Evolutionary conservation across 2,113 vertebrate species (phyloP).

Genomic region (Platichthys stellatus): DNA sequence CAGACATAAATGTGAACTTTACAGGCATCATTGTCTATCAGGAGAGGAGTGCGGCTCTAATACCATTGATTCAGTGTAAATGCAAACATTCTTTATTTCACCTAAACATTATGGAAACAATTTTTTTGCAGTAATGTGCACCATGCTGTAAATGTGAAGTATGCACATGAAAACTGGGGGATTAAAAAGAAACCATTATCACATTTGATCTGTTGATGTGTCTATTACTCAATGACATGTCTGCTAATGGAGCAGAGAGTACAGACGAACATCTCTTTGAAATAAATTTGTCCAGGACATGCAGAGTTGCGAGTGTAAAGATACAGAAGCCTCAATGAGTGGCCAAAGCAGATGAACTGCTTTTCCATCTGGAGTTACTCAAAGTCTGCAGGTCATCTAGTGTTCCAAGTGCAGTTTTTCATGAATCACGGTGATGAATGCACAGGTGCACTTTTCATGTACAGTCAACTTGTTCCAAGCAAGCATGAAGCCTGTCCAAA

Average conservation of each 20-base stretch:
- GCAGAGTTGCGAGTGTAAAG: not conserved
- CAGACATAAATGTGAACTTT: not conserved
- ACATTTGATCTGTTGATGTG: not conserved
- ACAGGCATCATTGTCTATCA: not conserved
- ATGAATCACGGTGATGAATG: not conserved
- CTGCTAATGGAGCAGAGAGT: not conserved
- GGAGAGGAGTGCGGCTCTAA: not conserved
- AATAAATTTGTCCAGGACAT: not conserved
- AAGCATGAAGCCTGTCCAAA: not conserved
- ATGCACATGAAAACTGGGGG: not conserved
- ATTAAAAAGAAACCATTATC: slow-evolving; percentile 1
- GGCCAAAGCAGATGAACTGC: not conserved
- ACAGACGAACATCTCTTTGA: not conserved
- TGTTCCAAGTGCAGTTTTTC: not conserved
- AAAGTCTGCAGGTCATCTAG: not conserved
- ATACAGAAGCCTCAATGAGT: not conserved
- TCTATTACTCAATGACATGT: not conserved
- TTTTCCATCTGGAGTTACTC: not conserved
- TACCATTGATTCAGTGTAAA: not conserved
- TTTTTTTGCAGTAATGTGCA: not conserved
- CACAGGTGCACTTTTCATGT: not conserved
- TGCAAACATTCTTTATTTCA: no score
- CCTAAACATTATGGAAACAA: not conserved
- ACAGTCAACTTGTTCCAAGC: not conserved
- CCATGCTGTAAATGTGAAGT: not conserved